Conservation (phyloP, 2,113 vertebrate genomes). For the Tragelaphus imberbis region DNA sequence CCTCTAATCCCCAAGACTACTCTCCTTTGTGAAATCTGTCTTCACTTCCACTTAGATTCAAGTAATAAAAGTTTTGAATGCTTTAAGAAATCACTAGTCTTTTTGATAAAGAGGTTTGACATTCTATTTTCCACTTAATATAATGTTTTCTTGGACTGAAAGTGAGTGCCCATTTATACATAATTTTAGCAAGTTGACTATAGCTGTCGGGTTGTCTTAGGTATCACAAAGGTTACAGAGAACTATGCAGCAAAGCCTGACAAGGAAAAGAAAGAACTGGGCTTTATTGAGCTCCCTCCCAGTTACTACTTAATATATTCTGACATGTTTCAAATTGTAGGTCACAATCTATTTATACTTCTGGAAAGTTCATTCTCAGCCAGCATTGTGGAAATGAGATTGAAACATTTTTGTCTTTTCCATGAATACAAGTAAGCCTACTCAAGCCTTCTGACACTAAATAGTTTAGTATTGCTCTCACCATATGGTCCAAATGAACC, state of each 20-base stretch:
- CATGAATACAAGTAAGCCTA: constrained; percentile 25
- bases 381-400: not conserved
- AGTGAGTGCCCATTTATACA: constrained; percentile 35
- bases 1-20: not conserved
- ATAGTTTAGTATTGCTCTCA: not conserved
- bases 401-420: constrained; percentile 33
- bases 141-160: constrained; percentile 16
- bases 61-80: not conserved
- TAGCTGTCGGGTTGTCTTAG: not conserved
- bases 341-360: constrained; percentile 53
- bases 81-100: not conserved
- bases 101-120: constrained; percentile 27
- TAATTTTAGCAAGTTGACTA: constrained; percentile 43
- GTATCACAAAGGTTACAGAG: constrained; percentile 1
- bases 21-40: not conserved
- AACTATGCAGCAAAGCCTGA: constrained; percentile 22
- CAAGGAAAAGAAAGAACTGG: not conserved
- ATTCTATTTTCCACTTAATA: constrained; percentile 16
- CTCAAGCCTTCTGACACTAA: not conserved
- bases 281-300: not conserved
- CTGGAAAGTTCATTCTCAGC: constrained; percentile 42
- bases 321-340: constrained; percentile 53
- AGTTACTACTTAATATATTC: constrained; percentile 39
- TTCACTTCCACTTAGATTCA: not conserved
- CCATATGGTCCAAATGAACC: not conserved